These are phyloP conservation scores for Nymphalis io DNA, from an alignment of 1,140 invertebrate species.

Conservation along the genomic window DNA sequence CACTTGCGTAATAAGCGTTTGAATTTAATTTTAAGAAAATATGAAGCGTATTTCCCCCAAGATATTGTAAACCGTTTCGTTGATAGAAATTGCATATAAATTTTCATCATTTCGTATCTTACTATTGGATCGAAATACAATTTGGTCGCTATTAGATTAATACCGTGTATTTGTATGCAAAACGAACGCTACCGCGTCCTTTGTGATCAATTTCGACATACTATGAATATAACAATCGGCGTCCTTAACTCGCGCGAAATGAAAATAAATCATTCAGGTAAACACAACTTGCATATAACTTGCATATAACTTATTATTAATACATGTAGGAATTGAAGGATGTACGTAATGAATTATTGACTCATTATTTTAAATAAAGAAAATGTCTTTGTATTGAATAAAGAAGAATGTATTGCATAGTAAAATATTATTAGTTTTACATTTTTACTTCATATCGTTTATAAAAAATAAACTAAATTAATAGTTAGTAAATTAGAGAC, in stretches of 20 bases:
- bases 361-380: too few relatives aligned
- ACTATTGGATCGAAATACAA: constrained; percentile 4
- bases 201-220: constrained; percentile 59
- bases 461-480: too few relatives aligned
- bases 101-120: background rate
- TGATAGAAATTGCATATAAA: background rate
- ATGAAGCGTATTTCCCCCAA: too few relatives aligned
- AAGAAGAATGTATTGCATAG: too few relatives aligned
- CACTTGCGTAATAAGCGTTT: too few relatives aligned
- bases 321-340: background rate
- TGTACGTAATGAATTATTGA: background rate
- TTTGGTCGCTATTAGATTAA: constrained; percentile 22
- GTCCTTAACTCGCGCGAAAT: constrained; percentile 41
- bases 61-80: background rate
- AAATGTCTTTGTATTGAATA: too few relatives aligned
- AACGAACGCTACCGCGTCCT: constrained; percentile 42
- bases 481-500: too few relatives aligned
- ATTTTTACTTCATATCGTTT: too few relatives aligned
- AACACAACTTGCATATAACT: background rate
- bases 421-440: too few relatives aligned
- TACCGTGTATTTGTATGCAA: constrained; percentile 38
- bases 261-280: constrained; percentile 46
- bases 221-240: constrained; percentile 50
- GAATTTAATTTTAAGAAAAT: too few relatives aligned
- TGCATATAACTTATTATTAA: constrained; percentile 3